Percentiles rank a stretch among this genome's conserved stretches.
Evolutionary conservation across 1,140 invertebrate species (phyloP).

Genomic region (Pogonomyrmex barbatus): DNA sequence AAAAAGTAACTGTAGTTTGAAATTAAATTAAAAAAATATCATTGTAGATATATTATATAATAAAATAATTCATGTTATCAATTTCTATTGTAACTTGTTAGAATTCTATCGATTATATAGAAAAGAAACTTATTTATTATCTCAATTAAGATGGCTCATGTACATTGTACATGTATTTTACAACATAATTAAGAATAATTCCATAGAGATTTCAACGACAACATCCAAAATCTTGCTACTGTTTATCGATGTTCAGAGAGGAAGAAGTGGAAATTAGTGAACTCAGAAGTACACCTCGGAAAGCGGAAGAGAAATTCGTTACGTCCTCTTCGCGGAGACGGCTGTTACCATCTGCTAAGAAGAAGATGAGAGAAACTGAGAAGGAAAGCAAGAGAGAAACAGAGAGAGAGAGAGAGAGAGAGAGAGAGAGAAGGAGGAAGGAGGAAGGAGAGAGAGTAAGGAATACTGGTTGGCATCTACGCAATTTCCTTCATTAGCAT

Average conservation of each 20-base stretch:
- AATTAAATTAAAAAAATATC: too few relatives aligned
- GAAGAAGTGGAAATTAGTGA: conserved; percentile 69
- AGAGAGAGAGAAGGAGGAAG: neutral
- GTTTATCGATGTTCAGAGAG: conserved; percentile 44
- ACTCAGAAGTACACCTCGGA: conserved; percentile 50
- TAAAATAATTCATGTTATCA: neutral
- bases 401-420: neutral
- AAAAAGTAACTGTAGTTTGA: neutral
- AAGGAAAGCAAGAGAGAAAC: neutral
- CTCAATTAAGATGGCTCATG: neutral
- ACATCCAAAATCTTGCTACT: conserved; percentile 1
- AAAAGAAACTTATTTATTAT: neutral
- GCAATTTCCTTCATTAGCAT: conserved; percentile 82
- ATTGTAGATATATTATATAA: too few relatives aligned
- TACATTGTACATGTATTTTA: too few relatives aligned
- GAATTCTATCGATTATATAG: neutral
- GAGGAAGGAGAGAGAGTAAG: conserved; percentile 59
- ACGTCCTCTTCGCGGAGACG: conserved; percentile 41
- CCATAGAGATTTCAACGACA: neutral
- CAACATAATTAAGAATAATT: conserved; percentile 8
- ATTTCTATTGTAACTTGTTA: neutral
- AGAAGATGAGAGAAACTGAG: conserved; percentile 17
- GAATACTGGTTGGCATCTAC: conserved; percentile 78
- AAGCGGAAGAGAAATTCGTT: conserved; percentile 67
- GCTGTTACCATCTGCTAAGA: conserved; percentile 30